Evolutionary conservation across 2,797 vertebrate species (phyloP).

Genomic region (Macropus fuliginosus): DNA sequence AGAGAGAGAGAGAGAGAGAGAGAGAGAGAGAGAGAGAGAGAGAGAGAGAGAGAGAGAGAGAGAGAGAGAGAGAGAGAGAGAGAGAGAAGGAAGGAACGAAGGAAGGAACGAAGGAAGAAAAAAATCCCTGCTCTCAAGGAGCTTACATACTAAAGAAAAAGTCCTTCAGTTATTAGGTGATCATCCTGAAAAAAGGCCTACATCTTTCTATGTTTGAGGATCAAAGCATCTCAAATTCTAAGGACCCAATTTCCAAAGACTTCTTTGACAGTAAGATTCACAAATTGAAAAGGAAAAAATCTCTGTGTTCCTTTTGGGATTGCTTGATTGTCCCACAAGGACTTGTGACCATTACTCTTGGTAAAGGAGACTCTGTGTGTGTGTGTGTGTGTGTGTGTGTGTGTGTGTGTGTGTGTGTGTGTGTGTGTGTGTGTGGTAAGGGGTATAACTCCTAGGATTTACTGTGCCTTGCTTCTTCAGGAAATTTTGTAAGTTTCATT

Average conservation of each 20-base stretch:
- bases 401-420: neutral
- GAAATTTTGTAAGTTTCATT: neutral
- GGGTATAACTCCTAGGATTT: conserved; percentile 13
- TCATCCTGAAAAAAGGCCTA: neutral
- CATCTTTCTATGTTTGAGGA: neutral
- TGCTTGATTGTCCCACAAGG: neutral
- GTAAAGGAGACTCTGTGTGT: neutral
- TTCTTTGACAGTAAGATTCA: conserved; percentile 47
- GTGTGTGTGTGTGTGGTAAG: neutral
- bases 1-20: neutral
- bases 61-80: no score
- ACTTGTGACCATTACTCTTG: neutral
- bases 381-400: no score
- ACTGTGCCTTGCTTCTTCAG: neutral
- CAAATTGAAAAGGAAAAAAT: neutral
- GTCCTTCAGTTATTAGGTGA: neutral
- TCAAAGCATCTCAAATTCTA: conserved; percentile 10
- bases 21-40: neutral
- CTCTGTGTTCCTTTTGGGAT: neutral
- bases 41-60: neutral
- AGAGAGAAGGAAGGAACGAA: no score
- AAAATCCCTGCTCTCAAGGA: neutral
- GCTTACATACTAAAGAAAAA: neutral
- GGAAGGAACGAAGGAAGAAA: neutral
- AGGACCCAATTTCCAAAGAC: conserved; percentile 15